Conservation (phyloP, 2,797 vertebrate species). For the Sandelia bainsii region DNA sequence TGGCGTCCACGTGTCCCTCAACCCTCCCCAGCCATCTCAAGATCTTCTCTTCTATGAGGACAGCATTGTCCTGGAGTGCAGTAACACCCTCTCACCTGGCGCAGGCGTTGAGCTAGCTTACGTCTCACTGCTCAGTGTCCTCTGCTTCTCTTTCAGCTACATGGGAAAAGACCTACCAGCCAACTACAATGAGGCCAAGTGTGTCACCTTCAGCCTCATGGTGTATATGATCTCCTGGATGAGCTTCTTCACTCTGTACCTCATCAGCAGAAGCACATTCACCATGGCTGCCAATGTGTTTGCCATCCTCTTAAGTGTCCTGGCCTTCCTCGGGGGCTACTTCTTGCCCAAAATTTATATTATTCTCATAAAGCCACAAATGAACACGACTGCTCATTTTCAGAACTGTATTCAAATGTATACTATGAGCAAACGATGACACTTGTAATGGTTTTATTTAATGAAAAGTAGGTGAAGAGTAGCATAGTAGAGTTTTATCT, state of each 20-base stretch:
- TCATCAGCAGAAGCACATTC: conserved; percentile 80
- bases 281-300: conserved; percentile 79
- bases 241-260: conserved; percentile 86
- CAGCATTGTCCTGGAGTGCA: conserved; percentile 83
- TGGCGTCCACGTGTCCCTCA: conserved; percentile 54
- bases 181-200: conserved; percentile 91
- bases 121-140: conserved; percentile 76
- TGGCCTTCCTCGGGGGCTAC: conserved; percentile 85
- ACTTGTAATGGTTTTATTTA: background rate
- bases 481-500: background rate
- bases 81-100: conserved; percentile 73
- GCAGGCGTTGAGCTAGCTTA: conserved; percentile 71
- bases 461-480: background rate
- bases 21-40: conserved; percentile 64
- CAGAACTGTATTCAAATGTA: conserved; percentile 91
- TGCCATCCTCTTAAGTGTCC: conserved; percentile 84
- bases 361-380: conserved; percentile 84
- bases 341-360: conserved; percentile 90
- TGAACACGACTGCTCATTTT: conserved; percentile 87
- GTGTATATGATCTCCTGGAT: conserved; percentile 88
- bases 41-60: conserved; percentile 77
- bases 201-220: conserved; percentile 87
- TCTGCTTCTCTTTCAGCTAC: conserved; percentile 88
- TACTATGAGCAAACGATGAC: conserved; percentile 85
- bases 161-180: conserved; percentile 90